Conservation (phyloP, 2,797 vertebrate genomes). For the Mormyrops attenuatus region DNA sequence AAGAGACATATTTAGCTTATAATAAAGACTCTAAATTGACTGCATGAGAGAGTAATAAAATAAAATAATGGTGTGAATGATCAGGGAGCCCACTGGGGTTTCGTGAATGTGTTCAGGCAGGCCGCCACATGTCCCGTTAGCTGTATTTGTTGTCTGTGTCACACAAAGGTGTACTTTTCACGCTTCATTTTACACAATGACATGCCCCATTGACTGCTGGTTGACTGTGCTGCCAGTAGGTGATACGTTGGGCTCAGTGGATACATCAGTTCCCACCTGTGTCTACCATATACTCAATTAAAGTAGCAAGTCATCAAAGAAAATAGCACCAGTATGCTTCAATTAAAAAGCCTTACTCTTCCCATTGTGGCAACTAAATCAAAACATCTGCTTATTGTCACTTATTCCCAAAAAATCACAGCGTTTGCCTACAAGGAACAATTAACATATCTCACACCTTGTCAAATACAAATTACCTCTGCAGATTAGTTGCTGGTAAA, state of each 20-base stretch:
- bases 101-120: constrained; percentile 20
- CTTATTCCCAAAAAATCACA: not conserved
- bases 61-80: constrained; percentile 20
- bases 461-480: not conserved
- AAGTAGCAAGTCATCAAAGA: not conserved
- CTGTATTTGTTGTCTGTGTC: constrained; percentile 41
- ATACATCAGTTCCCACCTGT: not conserved
- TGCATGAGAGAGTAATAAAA: constrained; percentile 21
- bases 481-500: not conserved
- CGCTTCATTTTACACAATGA: constrained; percentile 59
- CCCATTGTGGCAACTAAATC: not conserved
- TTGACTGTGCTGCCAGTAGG: not conserved
- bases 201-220: constrained; percentile 43
- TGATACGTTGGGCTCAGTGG: not conserved
- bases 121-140: constrained; percentile 32
- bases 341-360: not conserved
- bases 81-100: constrained; percentile 13
- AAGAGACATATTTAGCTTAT: no score
- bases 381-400: not conserved
- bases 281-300: not conserved
- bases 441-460: not conserved
- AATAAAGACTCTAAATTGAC: not conserved
- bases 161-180: constrained; percentile 46
- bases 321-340: not conserved
- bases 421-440: not conserved